Evolutionary conservation across 2,888 invertebrate genomes (phyloP).

Genomic region (Gari tellinella): DNA sequence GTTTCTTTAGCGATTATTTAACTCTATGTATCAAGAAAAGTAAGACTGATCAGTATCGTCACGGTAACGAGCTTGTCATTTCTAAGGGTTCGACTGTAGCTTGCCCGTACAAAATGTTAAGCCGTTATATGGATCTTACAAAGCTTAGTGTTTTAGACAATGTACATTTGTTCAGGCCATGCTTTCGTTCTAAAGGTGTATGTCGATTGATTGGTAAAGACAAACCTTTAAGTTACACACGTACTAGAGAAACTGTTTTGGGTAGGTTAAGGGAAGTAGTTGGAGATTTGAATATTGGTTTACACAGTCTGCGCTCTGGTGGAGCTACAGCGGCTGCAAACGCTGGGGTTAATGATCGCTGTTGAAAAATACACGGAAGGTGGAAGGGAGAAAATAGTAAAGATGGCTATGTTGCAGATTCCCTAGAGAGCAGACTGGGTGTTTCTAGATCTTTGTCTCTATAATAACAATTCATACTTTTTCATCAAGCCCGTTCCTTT

Average conservation of each 20-base stretch:
- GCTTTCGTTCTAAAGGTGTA: constrained; percentile 31
- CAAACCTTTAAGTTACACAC: constrained; percentile 52
- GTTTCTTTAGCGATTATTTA: constrained; percentile 28
- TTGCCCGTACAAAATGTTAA: constrained; percentile 51
- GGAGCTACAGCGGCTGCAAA: constrained; percentile 50
- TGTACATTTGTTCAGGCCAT: constrained; percentile 47
- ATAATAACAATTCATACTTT: too few species aligned
- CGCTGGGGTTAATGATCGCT: constrained; percentile 43
- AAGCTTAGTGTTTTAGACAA: too few species aligned
- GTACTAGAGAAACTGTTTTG: constrained; percentile 37
- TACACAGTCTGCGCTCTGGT: constrained; percentile 47
- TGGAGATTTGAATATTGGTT: constrained; percentile 38
- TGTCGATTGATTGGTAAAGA: constrained; percentile 45
- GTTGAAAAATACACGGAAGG: constrained; percentile 43
- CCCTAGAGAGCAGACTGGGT: constrained; percentile 29
- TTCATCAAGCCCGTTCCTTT: too few species aligned
- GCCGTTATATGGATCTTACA: constrained; percentile 22
- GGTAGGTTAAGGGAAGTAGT: constrained; percentile 24
- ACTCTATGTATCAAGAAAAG: constrained; percentile 32
- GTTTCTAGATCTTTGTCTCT: too few species aligned
- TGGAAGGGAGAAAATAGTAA: constrained; percentile 48
- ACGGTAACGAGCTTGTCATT: constrained; percentile 40
- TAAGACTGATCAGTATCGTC: constrained; percentile 56
- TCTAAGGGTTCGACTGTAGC: constrained; percentile 43
- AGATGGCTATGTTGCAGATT: constrained; percentile 49